Base-by-base conservation (phyloP, 2,888 invertebrate genomes). In the Ametastegia equiseti region DNA sequence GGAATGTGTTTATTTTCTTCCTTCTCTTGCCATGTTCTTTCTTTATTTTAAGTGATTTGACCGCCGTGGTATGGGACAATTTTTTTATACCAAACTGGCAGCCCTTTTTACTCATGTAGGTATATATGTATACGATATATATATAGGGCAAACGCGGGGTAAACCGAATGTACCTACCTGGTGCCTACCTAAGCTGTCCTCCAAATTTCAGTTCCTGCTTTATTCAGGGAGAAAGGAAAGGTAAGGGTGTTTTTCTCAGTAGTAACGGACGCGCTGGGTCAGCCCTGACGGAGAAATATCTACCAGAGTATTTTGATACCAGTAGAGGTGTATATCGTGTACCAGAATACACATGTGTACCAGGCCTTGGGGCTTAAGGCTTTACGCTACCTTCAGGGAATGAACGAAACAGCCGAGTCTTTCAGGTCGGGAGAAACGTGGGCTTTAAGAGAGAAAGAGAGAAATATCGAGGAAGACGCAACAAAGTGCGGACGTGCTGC, bases 401-500 rank as follows among this genome's bases (percentile, higher is more conserved):
- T 75, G 33, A 30, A 54, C 75, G 54, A 75, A 75, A 50, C 54
- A 80, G 82, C 39, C 71, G 77, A n/a, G n/a, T n/a, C 60, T 65
- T 42, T 69, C 80, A 57, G 42, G 83, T 33, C 27, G 36, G 73
- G 81, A 78, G 83, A 57, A 60, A 54, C 45, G 77, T 27, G 81
- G 81, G 69, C 33, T n/a, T n/a, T 42, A 82, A 85, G 84, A 80
- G 81, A 80, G 85, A 82, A 82, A 57, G 67, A 39, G 80, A 45
- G 47, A 63, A 36, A 73, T 69, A 81, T 80, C 82, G 80, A 81
- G 77, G 81, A 54, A 63, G 47, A 60, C 50, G 65, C 65, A 71
- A 50, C 50, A 54, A 80, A 54, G 75, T 23, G 81, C 63, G 80
- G 83, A 83, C 85, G 84, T 84, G 84, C 81, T 73, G 73, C 73